Evolutionary conservation across 1,140 invertebrate species (phyloP), one percentile per base, ranked within the genome.

Genomic region (Diplogasteroides magnus): DNA sequence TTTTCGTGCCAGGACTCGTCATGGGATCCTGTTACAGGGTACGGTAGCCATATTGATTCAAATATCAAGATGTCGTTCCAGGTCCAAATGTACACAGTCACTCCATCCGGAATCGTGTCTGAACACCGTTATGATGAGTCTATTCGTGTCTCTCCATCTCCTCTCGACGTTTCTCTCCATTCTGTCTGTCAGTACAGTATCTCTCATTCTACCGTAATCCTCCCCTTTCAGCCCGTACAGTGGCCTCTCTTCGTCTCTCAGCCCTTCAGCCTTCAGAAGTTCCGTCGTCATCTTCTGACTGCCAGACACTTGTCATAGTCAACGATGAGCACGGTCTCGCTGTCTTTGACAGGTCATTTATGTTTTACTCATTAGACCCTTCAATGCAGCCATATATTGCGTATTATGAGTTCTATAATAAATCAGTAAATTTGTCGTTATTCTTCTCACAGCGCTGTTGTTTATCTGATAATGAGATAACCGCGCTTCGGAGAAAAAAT

Each of bases 1-100:
- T 80, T 25, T 59, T 76, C 23, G 63, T 82, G 27, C 67, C 73
- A 23, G 64, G 72, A 14, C 67, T 82, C 26, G 61, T 60, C 1
- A 73, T 68, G 28, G 80, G 80, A 14, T 77, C 71, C 25, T 82
- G 80, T 58, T 82, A 82, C 64, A 79, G 78, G 61, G 76, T 76
- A 61, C 1, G 70, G 37, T 25, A 25, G 19, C 61, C 26, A 0
- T 56, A 19, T 0, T 0, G 15, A 19, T 56, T 56, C 23, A 23
- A 26, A 74, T 3, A 14, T 37, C n/a, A n/a, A 48, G 19, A 19
- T 48, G 37, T 11, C 37, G 6, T n/a, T 23, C 64, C 23, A 57
- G 63, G 65, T 81, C 29, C 77, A 78, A 64, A 32, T 81, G 1
- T 82, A 82, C 71, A 82, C 80, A 6, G 80, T 82, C 15, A 82